Evolutionary conservation across 1,140 invertebrate genomes (phyloP).

Genomic region (Cyclina sinensis): DNA sequence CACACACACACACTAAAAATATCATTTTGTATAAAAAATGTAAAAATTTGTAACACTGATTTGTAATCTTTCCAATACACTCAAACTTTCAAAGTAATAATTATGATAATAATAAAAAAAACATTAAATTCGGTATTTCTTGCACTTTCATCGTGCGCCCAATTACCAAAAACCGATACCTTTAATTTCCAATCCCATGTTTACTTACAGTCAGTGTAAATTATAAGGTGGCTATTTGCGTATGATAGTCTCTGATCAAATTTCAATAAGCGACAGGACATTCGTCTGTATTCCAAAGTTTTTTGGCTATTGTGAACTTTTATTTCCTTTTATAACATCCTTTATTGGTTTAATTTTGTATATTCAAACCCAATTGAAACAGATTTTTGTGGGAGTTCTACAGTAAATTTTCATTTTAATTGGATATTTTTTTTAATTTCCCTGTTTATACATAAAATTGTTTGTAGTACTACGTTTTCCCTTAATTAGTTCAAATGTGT

Average conservation of each 20-base stretch:
- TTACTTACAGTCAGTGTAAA: conserved; percentile 40
- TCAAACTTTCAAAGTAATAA: too few species aligned
- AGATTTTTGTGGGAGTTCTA: not conserved
- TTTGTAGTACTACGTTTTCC: too few species aligned
- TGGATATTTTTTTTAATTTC: conserved; percentile 1
- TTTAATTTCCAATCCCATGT: conserved; percentile 56
- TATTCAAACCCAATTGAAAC: not conserved
- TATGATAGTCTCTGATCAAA: conserved; percentile 10
- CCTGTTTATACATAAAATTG: not conserved
- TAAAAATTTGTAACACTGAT: too few species aligned
- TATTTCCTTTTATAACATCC: not conserved
- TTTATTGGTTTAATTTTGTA: conserved; percentile 6
- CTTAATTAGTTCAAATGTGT: too few species aligned
- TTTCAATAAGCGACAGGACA: conserved; percentile 34
- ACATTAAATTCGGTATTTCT: conserved; percentile 37
- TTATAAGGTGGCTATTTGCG: conserved; percentile 32
- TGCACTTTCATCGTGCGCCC: not conserved
- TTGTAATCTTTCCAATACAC: too few species aligned
- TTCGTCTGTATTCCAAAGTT: not conserved
- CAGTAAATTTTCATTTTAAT: not conserved
- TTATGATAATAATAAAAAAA: too few species aligned
- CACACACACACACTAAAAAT: too few species aligned
- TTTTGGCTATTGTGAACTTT: not conserved
- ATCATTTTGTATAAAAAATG: too few species aligned
- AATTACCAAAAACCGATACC: conserved; percentile 53